phyloP scores from a whole-genome alignment of 2,113 vertebrate species.

The Anthoscopus minutus region DNA sequence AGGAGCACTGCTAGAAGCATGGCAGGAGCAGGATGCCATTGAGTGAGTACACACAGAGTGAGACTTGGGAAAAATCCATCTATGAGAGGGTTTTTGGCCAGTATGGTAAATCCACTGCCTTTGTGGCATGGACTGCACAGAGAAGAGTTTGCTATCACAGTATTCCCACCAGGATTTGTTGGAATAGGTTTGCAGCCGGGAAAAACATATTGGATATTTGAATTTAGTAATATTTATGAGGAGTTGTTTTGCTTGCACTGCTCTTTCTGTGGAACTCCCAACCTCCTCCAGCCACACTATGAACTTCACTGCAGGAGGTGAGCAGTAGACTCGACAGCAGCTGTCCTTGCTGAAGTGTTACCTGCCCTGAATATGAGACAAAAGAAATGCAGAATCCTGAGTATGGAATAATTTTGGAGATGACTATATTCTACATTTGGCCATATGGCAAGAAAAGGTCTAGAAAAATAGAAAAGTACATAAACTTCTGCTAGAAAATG shows the following conservation, averaged over 20 bases:
- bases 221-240: background rate
- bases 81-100: background rate
- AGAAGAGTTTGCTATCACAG: background rate
- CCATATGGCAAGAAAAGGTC: background rate
- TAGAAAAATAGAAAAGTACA: background rate
- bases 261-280: background rate
- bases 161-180: background rate
- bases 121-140: background rate
- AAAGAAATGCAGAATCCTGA: background rate
- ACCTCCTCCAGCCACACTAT: background rate
- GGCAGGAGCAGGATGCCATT: background rate
- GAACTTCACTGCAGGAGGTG: background rate
- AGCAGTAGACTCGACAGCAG: background rate
- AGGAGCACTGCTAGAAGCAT: background rate
- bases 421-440: background rate
- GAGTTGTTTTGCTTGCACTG: background rate
- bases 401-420: background rate
- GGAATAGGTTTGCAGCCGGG: background rate
- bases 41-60: background rate
- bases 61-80: background rate
- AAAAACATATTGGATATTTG: background rate
- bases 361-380: background rate
- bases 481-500: background rate
- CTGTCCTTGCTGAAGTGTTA: background rate
- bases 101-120: background rate